phyloP scores from a whole-genome alignment of 2,113 vertebrate species.

The Ictalurus punctatus region DNA sequence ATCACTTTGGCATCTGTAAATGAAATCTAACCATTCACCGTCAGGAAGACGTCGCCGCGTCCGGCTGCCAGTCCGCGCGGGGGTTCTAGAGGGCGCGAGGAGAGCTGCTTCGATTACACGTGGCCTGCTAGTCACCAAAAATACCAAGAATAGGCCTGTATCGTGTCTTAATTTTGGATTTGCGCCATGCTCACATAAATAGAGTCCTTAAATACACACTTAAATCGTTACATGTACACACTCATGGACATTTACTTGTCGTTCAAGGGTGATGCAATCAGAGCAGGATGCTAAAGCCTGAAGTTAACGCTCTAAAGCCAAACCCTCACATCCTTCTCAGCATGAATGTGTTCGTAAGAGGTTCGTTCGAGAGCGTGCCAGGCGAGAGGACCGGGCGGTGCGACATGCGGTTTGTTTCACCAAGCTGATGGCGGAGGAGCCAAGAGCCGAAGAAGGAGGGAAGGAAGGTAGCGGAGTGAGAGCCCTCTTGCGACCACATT shows the following conservation, averaged over 20 bases:
- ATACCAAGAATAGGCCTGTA: background rate
- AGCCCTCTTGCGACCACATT: conserved; percentile 75
- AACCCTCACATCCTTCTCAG: conserved; percentile 64
- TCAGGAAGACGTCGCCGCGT: background rate
- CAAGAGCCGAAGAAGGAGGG: conserved; percentile 28
- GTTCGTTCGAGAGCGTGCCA: conserved; percentile 72
- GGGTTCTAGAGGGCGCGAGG: background rate
- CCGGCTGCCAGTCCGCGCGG: background rate
- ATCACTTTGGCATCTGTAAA: background rate
- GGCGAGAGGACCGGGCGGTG: conserved; percentile 65
- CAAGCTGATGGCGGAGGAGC: conserved; percentile 55
- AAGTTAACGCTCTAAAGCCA: conserved; percentile 60
- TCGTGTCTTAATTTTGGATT: background rate
- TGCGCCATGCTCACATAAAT: background rate
- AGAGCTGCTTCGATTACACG: background rate
- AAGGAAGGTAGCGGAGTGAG: conserved; percentile 22
- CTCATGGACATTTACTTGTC: conserved; percentile 68
- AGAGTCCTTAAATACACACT: conserved; percentile 37
- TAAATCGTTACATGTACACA: conserved; percentile 55
- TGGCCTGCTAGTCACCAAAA: background rate
- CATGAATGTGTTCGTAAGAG: conserved; percentile 79
- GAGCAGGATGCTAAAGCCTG: conserved; percentile 61
- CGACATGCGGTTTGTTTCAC: conserved; percentile 76
- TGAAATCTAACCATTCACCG: background rate
- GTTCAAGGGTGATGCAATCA: conserved; percentile 69